Evolutionary conservation across 1,140 invertebrate genomes (phyloP).

Genomic region (Neodiprion virginianus): DNA sequence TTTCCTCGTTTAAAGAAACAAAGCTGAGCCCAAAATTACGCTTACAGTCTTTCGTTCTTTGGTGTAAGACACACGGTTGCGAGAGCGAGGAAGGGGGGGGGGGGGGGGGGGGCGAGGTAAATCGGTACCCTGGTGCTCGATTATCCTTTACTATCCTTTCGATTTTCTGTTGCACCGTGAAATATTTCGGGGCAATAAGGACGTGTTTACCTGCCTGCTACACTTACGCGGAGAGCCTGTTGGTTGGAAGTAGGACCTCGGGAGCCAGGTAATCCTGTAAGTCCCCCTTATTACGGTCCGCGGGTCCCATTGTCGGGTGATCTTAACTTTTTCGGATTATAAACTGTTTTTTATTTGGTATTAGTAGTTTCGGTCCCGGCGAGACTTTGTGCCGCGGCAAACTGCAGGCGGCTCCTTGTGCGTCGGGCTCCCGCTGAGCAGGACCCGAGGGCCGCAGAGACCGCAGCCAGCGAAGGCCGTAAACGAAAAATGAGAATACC

Average conservation of each 20-base stretch:
- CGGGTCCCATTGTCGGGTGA: slow-evolving; percentile 45
- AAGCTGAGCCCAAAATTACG: no score
- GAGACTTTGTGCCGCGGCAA: slow-evolving; percentile 1
- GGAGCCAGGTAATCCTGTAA: slow-evolving; percentile 52
- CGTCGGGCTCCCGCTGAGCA: slow-evolving; percentile 3
- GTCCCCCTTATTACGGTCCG: slow-evolving; percentile 56
- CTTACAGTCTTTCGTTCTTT: no score
- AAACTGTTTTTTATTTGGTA: slow-evolving; percentile 52
- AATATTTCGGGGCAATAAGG: background rate
- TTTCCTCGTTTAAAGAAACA: no score
- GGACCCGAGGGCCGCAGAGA: background rate
- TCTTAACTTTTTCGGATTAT: slow-evolving; percentile 60
- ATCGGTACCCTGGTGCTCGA: background rate
- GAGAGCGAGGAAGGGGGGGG: no score
- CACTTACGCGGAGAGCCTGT: background rate
- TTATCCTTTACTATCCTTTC: background rate
- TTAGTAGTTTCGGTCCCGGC: slow-evolving; percentile 38
- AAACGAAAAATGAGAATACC: background rate
- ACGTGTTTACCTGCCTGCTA: slow-evolving; percentile 4
- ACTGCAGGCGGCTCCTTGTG: slow-evolving; percentile 1
- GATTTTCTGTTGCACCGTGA: background rate
- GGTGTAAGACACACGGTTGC: no score
- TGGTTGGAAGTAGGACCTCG: slow-evolving; percentile 35
- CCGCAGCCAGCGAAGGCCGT: background rate
- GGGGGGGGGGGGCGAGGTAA: no score